Base-by-base conservation (phyloP, 2,113 vertebrate genomes). In the Limnothrissa miodon region DNA sequence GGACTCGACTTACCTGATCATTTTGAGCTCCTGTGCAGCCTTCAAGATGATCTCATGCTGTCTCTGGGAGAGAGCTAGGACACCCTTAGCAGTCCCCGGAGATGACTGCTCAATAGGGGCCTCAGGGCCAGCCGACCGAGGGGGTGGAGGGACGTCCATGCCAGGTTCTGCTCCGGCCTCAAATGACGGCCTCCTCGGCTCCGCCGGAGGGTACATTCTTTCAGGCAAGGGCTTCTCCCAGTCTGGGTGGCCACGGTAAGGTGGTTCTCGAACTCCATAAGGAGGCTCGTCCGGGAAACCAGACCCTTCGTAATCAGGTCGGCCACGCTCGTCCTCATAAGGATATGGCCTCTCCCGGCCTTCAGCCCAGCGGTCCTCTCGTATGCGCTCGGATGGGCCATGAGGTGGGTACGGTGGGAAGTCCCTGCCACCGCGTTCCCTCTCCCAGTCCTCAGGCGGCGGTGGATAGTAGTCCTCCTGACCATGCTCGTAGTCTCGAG, bases 31-130 rank as follows among this genome's bases (percentile, higher is more conserved):
- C 90, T 99, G 98, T 62, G 98, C 98, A 92, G 98, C 98, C 93
- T 99, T 99, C 90, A 99, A 92, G 92, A 99, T 99, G 89, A 99
- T 99, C 91, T 99, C 98, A 87, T 99, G 98, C 84, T 99, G 98
- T 87, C 97, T 96, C 86, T 99, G 97, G 89, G 98, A 99, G 84
- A 99, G 96, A n/a, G 99, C 97, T 90, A 99, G 96, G 79, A 98
- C 94, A 86, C 95, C 92, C 88, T 94, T 90, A 25, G 83, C 84
- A 44, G 87, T 4, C 87, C 83, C 91, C 78, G 92, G 89, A 33
- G 91, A 25, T 80, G 92, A 90, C 19, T 95, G 90, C 81, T 97
- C 96, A 87, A 91, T 89, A 83, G 95, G 89, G 84, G 90, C 89
- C 85, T 96, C 96, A 88, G 95, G 92, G 48, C 90, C 88, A 78